Evolutionary conservation across 2,113 vertebrate species (phyloP).

Genomic region (Ammodytes marinus): DNA sequence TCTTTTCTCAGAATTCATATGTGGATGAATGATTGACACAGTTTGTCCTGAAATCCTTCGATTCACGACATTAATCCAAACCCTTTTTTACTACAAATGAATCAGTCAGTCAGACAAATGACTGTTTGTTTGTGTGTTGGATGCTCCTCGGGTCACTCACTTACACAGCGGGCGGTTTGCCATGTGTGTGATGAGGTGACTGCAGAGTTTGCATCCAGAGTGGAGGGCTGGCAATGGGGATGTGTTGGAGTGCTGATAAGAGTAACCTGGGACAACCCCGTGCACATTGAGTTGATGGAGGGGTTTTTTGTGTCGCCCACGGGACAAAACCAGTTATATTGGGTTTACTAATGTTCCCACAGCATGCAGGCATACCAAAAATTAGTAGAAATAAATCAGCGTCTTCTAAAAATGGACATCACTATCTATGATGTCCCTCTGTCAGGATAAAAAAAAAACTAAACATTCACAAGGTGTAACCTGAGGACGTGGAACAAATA

Average conservation of each 20-base stretch:
- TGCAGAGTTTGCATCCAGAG: conserved; percentile 38
- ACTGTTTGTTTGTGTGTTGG: conserved; percentile 16
- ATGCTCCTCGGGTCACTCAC: conserved; percentile 5
- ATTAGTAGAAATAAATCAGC: conserved; percentile 10
- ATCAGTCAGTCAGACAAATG: not conserved
- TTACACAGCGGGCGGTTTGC: conserved; percentile 35
- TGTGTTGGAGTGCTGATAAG: conserved; percentile 70
- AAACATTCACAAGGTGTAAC: conserved; percentile 41
- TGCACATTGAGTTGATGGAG: conserved; percentile 50
- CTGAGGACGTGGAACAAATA: conserved; percentile 35
- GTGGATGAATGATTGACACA: not conserved
- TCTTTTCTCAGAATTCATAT: not conserved
- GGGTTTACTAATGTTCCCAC: conserved; percentile 7
- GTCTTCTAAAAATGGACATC: conserved; percentile 21
- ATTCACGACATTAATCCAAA: not conserved
- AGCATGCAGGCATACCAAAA: not conserved
- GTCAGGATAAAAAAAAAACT: conserved; percentile 26
- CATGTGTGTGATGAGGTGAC: conserved; percentile 27
- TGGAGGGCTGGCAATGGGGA: conserved; percentile 40
- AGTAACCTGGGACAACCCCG: conserved; percentile 46
- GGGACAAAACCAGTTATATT: conserved; percentile 47
- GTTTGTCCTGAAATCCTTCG: not conserved
- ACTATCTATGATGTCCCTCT: conserved; percentile 20
- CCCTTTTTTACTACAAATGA: not conserved
- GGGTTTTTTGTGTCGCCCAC: conserved; percentile 38